Evolutionary conservation across 2,888 invertebrate species (phyloP).

Genomic region (Geotrupes spiniger): DNA sequence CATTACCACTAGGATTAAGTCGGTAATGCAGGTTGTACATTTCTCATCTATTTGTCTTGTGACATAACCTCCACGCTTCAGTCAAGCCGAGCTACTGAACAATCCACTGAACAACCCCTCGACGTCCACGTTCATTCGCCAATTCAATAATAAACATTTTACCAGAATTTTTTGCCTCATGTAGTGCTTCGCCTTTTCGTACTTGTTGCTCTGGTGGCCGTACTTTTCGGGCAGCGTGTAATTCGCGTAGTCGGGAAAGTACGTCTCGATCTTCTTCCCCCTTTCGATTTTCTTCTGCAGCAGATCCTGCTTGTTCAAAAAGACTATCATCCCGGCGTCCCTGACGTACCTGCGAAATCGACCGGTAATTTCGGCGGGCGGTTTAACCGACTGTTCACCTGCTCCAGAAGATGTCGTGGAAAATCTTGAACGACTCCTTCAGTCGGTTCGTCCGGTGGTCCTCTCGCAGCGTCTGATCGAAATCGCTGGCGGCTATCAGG

Average conservation of each 20-base stretch:
- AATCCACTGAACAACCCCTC: too few species aligned
- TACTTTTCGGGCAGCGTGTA: slow-evolving; percentile 53
- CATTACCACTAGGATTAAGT: too few species aligned
- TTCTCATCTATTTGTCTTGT: too few species aligned
- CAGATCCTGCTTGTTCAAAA: slow-evolving; percentile 80
- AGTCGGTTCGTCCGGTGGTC: slow-evolving; percentile 69
- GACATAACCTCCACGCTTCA: too few species aligned
- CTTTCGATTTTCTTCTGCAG: slow-evolving; percentile 68
- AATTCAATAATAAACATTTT: too few species aligned
- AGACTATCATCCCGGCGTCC: slow-evolving; percentile 74
- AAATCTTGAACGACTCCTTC: slow-evolving; percentile 67
- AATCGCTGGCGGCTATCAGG: slow-evolving; percentile 76
- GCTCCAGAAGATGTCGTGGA: slow-evolving; percentile 76
- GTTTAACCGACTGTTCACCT: too few species aligned
- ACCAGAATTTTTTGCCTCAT: slow-evolving; percentile 67
- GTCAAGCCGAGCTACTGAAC: too few species aligned
- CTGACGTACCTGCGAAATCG: slow-evolving; percentile 60
- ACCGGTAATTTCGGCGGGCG: background rate
- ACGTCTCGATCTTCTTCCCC: slow-evolving; percentile 61
- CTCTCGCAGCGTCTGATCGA: slow-evolving; percentile 73
- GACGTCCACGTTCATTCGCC: too few species aligned
- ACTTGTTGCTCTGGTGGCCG: slow-evolving; percentile 58
- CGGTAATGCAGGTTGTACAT: too few species aligned
- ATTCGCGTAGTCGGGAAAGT: slow-evolving; percentile 65
- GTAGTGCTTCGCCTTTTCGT: slow-evolving; percentile 63